Percentiles rank a stretch among this genome's conserved stretches.
These are phyloP conservation scores for Aphidoletes aphidimyza DNA, from an alignment of 2,888 invertebrate genomes.

Conservation along the genomic window DNA sequence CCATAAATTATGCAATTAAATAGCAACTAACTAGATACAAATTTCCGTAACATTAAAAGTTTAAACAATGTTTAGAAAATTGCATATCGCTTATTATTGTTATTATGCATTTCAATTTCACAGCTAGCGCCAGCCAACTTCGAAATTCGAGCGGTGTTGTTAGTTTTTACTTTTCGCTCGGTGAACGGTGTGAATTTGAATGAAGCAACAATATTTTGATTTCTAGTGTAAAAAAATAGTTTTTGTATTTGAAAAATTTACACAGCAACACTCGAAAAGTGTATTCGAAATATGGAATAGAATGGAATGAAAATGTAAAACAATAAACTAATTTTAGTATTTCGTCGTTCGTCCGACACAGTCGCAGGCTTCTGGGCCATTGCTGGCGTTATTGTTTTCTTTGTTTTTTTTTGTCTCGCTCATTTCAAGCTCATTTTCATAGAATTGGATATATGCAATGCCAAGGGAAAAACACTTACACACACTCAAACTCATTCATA, in stretches of 20 bases:
- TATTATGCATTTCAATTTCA: conserved; percentile 25
- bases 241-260: too few species aligned
- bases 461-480: too few species aligned
- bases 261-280: neutral
- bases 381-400: neutral
- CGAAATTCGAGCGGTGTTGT: too few species aligned
- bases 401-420: neutral
- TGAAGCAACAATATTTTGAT: conserved; percentile 27
- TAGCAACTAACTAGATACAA: conserved; percentile 34
- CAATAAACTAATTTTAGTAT: conserved; percentile 25
- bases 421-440: neutral
- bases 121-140: conserved; percentile 37
- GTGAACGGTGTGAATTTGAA: conserved; percentile 15
- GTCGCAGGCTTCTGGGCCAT: neutral
- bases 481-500: too few species aligned
- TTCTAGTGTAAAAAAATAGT: conserved; percentile 30
- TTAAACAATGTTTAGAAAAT: conserved; percentile 52
- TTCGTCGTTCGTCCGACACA: neutral
- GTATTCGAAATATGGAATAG: neutral
- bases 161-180: too few species aligned
- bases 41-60: conserved; percentile 50
- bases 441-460: too few species aligned
- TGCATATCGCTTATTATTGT: conserved; percentile 49
- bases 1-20: conserved; percentile 50
- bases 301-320: conserved; percentile 7